Base-by-base conservation (phyloP, 2,888 invertebrate species). In the Acronicta alni region DNA sequence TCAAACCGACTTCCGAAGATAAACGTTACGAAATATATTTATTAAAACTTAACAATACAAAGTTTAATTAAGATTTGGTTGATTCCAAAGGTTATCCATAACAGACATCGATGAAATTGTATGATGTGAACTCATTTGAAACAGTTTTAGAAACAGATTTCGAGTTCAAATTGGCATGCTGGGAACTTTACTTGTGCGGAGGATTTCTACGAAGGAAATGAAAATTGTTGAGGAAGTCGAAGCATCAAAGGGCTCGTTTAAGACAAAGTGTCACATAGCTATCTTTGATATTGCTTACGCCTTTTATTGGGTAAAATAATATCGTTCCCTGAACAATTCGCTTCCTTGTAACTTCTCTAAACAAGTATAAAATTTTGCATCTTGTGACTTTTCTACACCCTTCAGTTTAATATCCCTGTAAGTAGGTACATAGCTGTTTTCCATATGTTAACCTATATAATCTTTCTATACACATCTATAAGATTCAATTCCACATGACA, bases 161-260 rank as follows among this genome's bases (percentile, higher is more conserved):
- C 61, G 80, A 86, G 82, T 86, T 84, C 81, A 85, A 87, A 86
- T 86, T 85, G 84, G 82, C 82, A 83, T 81, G 78, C 82, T 82
- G 71, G 55, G 77, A 87, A 86, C 79, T 89, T 87, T 80, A 80
- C 68, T 80, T 68, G 67, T 63, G 75, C 74, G 76, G 80, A 80
- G 79, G 85, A 87, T 86, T 89, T 88, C 79, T 77, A 80, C 76
- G 60, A 81, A 83, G 87, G 85, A 89, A 89, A 90, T 90, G 87
- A 88, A 90, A 90, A 90, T 90, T 90, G 89, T 90, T 90, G 74
- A 78, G 86, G 83, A 88, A 90, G 87, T 89, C 82, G 77, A 73
- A 80, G 80, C 84, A 75, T 87, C 87, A 88, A 87, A 89, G 85
- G 83, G 80, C 76, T 83, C 82, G 78, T 79, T 83, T 80, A 80